Evolutionary conservation across 2,888 invertebrate species (phyloP).

Genomic region (Dendrolimus pini): DNA sequence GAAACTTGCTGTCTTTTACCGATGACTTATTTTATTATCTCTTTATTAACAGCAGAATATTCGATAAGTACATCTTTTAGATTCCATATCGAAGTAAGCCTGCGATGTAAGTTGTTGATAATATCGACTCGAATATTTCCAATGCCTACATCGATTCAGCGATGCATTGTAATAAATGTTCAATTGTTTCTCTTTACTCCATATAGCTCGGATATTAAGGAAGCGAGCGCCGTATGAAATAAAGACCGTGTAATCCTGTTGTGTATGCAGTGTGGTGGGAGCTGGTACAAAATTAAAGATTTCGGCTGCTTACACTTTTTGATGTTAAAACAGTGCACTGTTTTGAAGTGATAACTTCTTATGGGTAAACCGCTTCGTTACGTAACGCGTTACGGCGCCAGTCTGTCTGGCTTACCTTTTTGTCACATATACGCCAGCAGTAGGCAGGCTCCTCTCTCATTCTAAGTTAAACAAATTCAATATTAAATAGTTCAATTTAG

Average conservation of each 20-base stretch:
- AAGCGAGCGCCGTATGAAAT: conserved; percentile 24
- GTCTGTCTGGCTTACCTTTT: too few relatives aligned
- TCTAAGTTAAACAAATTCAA: too few relatives aligned
- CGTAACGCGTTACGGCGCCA: too few relatives aligned
- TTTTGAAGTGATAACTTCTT: too few relatives aligned
- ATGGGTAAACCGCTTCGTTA: too few relatives aligned
- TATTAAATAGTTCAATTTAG: too few relatives aligned
- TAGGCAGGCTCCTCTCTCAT: too few relatives aligned
- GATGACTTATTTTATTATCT: too few relatives aligned
- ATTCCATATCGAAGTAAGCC: not conserved
- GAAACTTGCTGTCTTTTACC: too few relatives aligned
- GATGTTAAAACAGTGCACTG: not conserved
- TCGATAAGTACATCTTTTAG: too few relatives aligned
- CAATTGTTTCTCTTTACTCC: conserved; percentile 5
- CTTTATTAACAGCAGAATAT: too few relatives aligned
- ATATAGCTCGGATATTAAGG: conserved; percentile 22
- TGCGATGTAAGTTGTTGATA: not conserved
- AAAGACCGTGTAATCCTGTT: conserved; percentile 24
- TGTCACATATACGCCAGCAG: too few relatives aligned
- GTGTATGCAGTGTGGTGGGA: conserved; percentile 15
- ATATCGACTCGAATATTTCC: not conserved
- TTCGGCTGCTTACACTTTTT: not conserved
- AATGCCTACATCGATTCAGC: not conserved
- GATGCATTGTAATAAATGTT: not conserved
- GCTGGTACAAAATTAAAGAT: not conserved